Conservation (phyloP, 2,113 vertebrate genomes). For the Hucho hucho region DNA sequence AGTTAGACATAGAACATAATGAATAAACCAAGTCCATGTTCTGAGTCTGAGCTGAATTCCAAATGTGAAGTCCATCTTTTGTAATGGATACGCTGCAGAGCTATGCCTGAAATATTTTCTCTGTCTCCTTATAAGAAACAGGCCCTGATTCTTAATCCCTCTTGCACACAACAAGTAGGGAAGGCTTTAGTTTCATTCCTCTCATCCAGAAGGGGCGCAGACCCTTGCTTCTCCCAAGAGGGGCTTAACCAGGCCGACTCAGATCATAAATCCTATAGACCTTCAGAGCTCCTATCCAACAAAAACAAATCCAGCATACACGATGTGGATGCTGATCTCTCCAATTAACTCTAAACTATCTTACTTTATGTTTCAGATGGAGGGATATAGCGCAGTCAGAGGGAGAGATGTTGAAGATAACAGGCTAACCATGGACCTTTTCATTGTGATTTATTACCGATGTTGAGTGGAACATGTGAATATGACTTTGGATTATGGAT, state of each 20-base stretch:
- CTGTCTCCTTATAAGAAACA: background rate
- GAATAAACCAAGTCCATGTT: slow-evolving; percentile 35
- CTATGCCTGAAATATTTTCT: background rate
- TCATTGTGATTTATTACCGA: background rate
- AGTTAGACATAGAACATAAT: slow-evolving; percentile 13
- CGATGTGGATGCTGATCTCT: slow-evolving; percentile 35
- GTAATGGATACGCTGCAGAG: slow-evolving; percentile 7
- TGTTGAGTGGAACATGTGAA: background rate
- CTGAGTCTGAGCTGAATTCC: slow-evolving; percentile 12
- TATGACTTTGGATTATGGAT: background rate
- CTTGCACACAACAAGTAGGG: slow-evolving; percentile 11
- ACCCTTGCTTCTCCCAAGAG: slow-evolving; percentile 12
- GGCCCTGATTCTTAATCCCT: slow-evolving; percentile 4
- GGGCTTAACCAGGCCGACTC: slow-evolving; percentile 24
- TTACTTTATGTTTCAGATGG: slow-evolving; percentile 17
- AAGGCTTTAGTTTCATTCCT: slow-evolving; percentile 13
- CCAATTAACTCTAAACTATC: slow-evolving; percentile 8
- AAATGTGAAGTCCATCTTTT: background rate
- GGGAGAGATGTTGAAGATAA: background rate
- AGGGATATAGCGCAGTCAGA: slow-evolving; percentile 1
- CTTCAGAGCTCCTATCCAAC: slow-evolving; percentile 28
- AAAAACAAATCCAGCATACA: slow-evolving; percentile 31
- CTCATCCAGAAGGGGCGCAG: slow-evolving; percentile 18
- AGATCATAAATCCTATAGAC: slow-evolving; percentile 43
- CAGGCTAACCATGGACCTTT: background rate